Base-by-base conservation (phyloP, 2,888 invertebrate genomes). In the Plagodis pulveraria region DNA sequence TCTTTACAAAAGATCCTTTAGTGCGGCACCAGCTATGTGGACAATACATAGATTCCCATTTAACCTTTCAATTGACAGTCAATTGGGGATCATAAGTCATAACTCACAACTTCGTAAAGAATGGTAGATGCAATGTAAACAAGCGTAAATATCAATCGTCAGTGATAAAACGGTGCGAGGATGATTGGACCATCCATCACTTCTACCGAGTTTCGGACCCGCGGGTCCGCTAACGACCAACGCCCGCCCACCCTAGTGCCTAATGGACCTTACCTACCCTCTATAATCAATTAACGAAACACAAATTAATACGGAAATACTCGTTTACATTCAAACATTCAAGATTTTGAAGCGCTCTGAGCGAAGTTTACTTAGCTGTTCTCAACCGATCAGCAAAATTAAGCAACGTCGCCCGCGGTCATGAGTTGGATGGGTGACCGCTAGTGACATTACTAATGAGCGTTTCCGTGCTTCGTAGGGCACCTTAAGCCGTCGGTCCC, bases 181-280 rank as follows among this genome's bases (percentile, higher is more conserved):
- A 50, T 59, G 67, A 72, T 67, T 56, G 69, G 65, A 50, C 44
- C 64, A 75, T 75, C 73, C 69, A 75, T 78, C 75, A 75, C 51
- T 38, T 32, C n/a, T 41, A 9, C 2, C 33, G 42, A 41, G 35
- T 33, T 6, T 7, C 12, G 9, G 47, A n/a, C 49, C n/a, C 33
- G 35, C 12, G 50, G 52, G 50, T 36, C 51, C 7, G 41, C 40
- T 56, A 40, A 49, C 58, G 46, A 54, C 50, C 51, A 11, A 0
- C 40, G 12, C 22, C 33, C 41, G 45, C 40, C 46, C 48, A 6
- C 45, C 45, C 12, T 5, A 41, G 38, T 32, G 38, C 12, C 22
- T 48, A 34, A 52, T 49, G 35, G 38, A 49, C 44, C 44, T 34
- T 35, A 35, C 54, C 34, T 46, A 10, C 45, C 38, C 43, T 41